A percentile compares a stretch with the other conserved stretches of the same genome.
Evolutionary conservation across 2,113 vertebrate species (phyloP).

Genomic region (Dunckerocampus dactyliophorus): DNA sequence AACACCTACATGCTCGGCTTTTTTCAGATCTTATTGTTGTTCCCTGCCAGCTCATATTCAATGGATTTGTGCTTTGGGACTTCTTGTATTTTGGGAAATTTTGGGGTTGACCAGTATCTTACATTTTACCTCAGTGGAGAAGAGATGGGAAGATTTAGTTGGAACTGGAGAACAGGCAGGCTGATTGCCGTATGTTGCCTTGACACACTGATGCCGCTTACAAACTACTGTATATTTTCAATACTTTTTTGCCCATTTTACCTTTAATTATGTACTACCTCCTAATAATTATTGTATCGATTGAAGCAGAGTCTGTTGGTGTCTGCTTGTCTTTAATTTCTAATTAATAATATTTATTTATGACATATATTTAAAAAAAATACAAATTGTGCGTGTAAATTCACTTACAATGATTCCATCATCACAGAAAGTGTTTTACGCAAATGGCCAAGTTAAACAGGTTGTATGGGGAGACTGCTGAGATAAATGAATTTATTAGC

Average conservation of each 20-base stretch:
- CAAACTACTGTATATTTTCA: too few relatives aligned
- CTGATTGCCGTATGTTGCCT: too few relatives aligned
- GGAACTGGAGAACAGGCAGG: slow-evolving; percentile 14
- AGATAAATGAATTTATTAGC: neutral
- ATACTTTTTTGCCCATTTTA: too few relatives aligned
- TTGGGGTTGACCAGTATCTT: slow-evolving; percentile 7
- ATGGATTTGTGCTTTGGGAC: slow-evolving; percentile 24
- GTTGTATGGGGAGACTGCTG: neutral
- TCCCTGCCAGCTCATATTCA: slow-evolving; percentile 23
- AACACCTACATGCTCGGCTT: slow-evolving; percentile 44
- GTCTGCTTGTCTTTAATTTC: too few relatives aligned
- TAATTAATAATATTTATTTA: too few relatives aligned
- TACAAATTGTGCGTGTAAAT: neutral
- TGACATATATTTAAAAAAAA: too few relatives aligned
- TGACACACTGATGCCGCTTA: neutral
- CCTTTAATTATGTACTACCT: too few relatives aligned
- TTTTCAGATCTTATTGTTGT: slow-evolving; percentile 40
- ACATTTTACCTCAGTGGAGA: slow-evolving; percentile 7
- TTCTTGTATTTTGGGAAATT: slow-evolving; percentile 29
- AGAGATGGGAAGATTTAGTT: neutral
- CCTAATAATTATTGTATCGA: too few relatives aligned
- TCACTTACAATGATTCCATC: neutral
- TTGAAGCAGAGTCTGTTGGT: too few relatives aligned
- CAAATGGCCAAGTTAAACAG: neutral
- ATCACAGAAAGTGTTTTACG: neutral